A percentile compares a stretch with the other conserved stretches of the same genome.
Conservation (phyloP, 2,113 vertebrate species). For the Platanista minor region DNA sequence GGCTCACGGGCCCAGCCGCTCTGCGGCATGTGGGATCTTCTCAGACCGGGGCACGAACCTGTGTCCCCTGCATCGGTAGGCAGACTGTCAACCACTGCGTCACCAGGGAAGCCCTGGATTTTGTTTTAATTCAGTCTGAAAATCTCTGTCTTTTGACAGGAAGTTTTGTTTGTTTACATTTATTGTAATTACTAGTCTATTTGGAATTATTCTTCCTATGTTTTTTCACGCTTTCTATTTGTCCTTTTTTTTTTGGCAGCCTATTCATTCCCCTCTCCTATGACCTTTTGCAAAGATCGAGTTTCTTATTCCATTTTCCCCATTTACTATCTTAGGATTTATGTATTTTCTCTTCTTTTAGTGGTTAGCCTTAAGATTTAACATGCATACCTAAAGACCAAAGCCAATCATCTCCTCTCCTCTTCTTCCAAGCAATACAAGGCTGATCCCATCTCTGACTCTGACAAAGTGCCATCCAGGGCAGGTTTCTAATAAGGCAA, state of each 20-base stretch:
- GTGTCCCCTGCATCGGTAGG: no score
- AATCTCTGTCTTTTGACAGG: not conserved
- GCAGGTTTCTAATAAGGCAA: not conserved
- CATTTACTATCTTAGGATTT: not conserved
- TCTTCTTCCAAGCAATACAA: not conserved
- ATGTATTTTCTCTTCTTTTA: not conserved
- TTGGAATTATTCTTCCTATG: not conserved
- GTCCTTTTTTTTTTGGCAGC: not conserved
- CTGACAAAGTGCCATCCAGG: not conserved
- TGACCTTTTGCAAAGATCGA: not conserved
- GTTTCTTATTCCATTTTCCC: not conserved
- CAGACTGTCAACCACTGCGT: no score
- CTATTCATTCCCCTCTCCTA: not conserved
- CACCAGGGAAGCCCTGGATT: no score
- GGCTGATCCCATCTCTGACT: not conserved
- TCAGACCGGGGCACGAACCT: no score
- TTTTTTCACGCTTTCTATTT: not conserved
- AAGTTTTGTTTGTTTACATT: conserved; percentile 27
- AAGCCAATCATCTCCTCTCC: not conserved
- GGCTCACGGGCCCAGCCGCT: no score
- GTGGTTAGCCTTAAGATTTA: not conserved
- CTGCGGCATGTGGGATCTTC: no score
- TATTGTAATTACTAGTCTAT: not conserved
- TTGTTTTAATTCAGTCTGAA: not conserved
- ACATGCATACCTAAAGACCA: not conserved